Base-by-base conservation (phyloP, 2,888 invertebrate species). In the Callinectes sapidus region DNA sequence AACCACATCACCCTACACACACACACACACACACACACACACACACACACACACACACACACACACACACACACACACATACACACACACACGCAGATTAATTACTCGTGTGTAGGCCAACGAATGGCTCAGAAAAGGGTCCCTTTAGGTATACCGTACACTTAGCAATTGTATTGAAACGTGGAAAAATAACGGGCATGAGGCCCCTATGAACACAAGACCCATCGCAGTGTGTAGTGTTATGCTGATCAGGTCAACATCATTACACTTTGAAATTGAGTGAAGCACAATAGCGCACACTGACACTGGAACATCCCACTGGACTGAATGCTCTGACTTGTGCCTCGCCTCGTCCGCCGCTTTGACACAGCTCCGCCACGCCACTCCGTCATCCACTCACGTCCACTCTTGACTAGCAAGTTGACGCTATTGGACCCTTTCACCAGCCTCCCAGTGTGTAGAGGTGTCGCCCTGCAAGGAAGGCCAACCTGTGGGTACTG, bases 131-230 rank as follows among this genome's bases (percentile, higher is more conserved):
- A 71, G 23, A 71, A 71, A 23, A 71, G 71, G 13, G 71, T n/a
- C 28, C n/a, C 28, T 71, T 71, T 28, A n/a, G 18, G 18, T 61
- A 61, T 61, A 61, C 61, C 18, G 23, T 61, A 61, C 23, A 28
- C 8, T 71, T 28, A 28, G 71, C 71, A 71, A n/a, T 71, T 28
- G n/a, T 28, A 71, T n/a, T 28, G 71, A 71, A 28, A 71, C 71
- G 71, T 71, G 71, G 28, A 71, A 71, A 71, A 71, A 71, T 71
- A 71, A 48, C n/a, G 71, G 71, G 71, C 71, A 2, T 71, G 71
- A 71, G n/a, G 28, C 71, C 71, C 71, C 71, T 71, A 71, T 71
- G 71, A 71, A 71, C 71, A n/a, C 28, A 13, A 13, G 71, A n/a
- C 71, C 71, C 71, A 8, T 71, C 71, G 10, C 71, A 71, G 71